A percentile compares a stretch with the other conserved stretches of the same genome.
phyloP scores from a whole-genome alignment of 2,113 vertebrate species.

The Triplophysa dalaica region DNA sequence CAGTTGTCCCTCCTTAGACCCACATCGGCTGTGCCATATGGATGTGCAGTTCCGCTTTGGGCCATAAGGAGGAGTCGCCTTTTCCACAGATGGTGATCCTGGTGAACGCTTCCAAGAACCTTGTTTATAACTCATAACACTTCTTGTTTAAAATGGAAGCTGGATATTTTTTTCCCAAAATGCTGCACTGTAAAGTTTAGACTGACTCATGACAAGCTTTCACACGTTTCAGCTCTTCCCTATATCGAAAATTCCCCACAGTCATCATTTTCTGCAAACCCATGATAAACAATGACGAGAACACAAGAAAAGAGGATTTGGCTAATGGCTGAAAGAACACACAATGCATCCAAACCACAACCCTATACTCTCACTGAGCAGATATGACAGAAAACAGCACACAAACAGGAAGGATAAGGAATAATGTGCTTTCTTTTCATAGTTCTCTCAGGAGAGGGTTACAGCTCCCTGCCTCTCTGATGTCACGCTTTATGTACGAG shows the following conservation, averaged over 20 bases:
- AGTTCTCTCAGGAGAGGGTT: slow-evolving; percentile 49
- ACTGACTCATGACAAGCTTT: neutral
- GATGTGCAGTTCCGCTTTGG: neutral
- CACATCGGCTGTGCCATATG: neutral
- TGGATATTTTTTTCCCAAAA: slow-evolving; percentile 5
- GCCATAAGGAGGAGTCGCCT: slow-evolving; percentile 23
- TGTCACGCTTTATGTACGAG: slow-evolving; percentile 68
- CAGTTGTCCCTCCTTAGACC: neutral
- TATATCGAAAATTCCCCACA: slow-evolving; percentile 9
- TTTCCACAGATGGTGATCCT: slow-evolving; percentile 18
- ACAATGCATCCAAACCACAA: neutral
- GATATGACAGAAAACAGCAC: neutral
- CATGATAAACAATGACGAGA: neutral
- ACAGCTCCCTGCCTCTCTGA: slow-evolving; percentile 61
- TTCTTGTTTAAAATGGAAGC: neutral
- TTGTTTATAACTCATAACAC: neutral
- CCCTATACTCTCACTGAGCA: neutral
- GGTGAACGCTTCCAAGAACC: neutral
- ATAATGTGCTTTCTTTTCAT: slow-evolving; percentile 40
- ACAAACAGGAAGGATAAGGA: slow-evolving; percentile 16
- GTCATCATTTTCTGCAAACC: slow-evolving; percentile 11
- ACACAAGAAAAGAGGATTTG: slow-evolving; percentile 14
- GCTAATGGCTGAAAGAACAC: neutral
- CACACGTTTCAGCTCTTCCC: slow-evolving; percentile 6
- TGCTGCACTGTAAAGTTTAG: slow-evolving; percentile 1